Evolutionary conservation across 2,888 invertebrate species (phyloP), one percentile per base, ranked within the genome.

Genomic region (Leptinotarsa haldemani): DNA sequence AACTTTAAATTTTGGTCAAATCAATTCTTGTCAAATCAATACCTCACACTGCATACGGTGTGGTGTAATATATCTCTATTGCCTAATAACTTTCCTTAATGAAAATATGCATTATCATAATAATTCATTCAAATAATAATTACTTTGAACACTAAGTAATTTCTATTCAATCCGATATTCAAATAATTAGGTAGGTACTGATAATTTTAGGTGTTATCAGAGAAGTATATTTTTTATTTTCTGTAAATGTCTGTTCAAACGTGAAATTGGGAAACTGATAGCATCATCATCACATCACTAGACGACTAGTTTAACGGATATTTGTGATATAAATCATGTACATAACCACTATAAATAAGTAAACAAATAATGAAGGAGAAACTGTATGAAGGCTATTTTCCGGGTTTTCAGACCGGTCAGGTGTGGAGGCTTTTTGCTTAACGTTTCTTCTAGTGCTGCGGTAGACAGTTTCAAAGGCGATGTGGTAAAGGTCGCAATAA

Each of bases 201-300:
- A 65, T 73, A 69, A 73, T 73, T 69, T 20, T n/a, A 69, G 58
- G 50, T 48, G 65, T 67, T 69, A 65, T 66, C 63, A 30, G 48
- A 61, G 67, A 40, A 53, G 16, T 22, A 30, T 25, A 40, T 30
- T 30, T 40, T 67, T 65, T 47, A 50, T 48, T 67, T 53, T 56
- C 18, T 16, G 53, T 40, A 12, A 53, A 65, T 15, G 12, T 52
- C 15, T 64, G 25, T 64, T 68, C 48, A 52, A 50, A 47, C 67
- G 20, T 65, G 73, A 73, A 73, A 73, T 65, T 66, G 12, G 25
- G 22, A 58, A 58, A 3, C 15, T 4, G 47, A 47, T 13, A 13
- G 2, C 15, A 47, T 47, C 4, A 9, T 3, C 12, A n/a, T 9
- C 1, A 3, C 15, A 47, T 3, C 1, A 15, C 9, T 47, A 47